Conservation (phyloP, 2,797 vertebrate species). For the Atherinosoma microstoma region DNA sequence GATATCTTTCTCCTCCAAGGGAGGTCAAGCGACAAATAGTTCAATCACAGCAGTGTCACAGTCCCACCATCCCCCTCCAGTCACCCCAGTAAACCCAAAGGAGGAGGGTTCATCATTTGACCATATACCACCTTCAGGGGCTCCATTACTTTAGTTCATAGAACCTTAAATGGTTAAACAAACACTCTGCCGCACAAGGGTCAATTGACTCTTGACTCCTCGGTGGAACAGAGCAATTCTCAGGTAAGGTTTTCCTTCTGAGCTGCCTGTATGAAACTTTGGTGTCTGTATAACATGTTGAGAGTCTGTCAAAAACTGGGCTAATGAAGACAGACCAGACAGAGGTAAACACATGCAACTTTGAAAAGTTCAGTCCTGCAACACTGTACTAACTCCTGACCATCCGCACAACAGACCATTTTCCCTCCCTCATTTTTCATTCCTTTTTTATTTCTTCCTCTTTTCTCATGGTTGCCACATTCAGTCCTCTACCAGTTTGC, state of each 20-base stretch:
- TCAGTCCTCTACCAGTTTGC: constrained; percentile 77
- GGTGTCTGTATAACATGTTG: constrained; percentile 34
- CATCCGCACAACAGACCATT: constrained; percentile 61
- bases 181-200: constrained; percentile 88
- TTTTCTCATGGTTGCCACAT: constrained; percentile 81
- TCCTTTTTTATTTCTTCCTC: constrained; percentile 77
- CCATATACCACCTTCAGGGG: constrained; percentile 90
- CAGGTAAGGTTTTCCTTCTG: constrained; percentile 18
- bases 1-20: constrained; percentile 83
- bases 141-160: constrained; percentile 90
- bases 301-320: constrained; percentile 45
- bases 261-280: constrained; percentile 34
- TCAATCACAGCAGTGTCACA: constrained; percentile 95
- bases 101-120: constrained; percentile 90
- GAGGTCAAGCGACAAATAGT: constrained; percentile 95
- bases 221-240: constrained; percentile 40
- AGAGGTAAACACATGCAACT: constrained; percentile 64
- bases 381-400: constrained; percentile 62
- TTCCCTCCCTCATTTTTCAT: constrained; percentile 75
- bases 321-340: constrained; percentile 55
- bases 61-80: constrained; percentile 71
- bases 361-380: constrained; percentile 71
- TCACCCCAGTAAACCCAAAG: constrained; percentile 45
- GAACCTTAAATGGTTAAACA: constrained; percentile 91
- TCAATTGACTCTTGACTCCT: constrained; percentile 88